A percentile compares a stretch with the other conserved stretches of the same genome.
Conservation (phyloP, 2,113 vertebrate species). For the Periophthalmodon schlosseri region DNA sequence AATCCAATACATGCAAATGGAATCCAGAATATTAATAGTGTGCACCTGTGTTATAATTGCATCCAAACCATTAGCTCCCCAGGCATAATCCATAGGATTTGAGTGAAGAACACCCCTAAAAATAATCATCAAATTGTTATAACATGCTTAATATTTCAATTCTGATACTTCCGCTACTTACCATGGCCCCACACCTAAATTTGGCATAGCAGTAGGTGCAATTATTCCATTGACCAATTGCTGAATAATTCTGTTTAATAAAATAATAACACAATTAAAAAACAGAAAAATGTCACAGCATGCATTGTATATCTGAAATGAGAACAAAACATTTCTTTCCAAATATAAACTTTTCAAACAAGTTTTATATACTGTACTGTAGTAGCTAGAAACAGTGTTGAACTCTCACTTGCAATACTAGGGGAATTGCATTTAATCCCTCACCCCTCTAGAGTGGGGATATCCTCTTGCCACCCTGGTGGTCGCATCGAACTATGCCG, state of each 20-base stretch:
- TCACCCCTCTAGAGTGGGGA: constrained; percentile 92
- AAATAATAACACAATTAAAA: constrained; percentile 19
- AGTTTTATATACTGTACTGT: background rate
- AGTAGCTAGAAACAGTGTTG: background rate
- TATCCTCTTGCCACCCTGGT: constrained; percentile 87
- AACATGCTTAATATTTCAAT: constrained; percentile 1
- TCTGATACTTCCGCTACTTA: constrained; percentile 72
- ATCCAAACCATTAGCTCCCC: constrained; percentile 94
- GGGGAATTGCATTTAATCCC: background rate
- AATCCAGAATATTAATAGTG: background rate
- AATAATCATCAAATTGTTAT: constrained; percentile 8
- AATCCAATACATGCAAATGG: background rate
- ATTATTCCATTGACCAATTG: constrained; percentile 95
- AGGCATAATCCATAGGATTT: constrained; percentile 97
- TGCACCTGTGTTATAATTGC: constrained; percentile 95
- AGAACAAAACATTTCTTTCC: background rate
- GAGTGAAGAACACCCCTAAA: constrained; percentile 94
- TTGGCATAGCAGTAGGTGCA: constrained; percentile 92
- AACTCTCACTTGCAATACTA: background rate
- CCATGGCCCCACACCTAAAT: constrained; percentile 93
- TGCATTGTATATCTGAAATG: background rate
- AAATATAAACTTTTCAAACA: background rate
- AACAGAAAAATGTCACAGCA: background rate
- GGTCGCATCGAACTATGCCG: constrained; percentile 86
- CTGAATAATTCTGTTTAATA: constrained; percentile 88